These are phyloP conservation scores for Ornithorhynchus anatinus DNA, from an alignment of 2,113 vertebrate species.

Conservation along the genomic window DNA sequence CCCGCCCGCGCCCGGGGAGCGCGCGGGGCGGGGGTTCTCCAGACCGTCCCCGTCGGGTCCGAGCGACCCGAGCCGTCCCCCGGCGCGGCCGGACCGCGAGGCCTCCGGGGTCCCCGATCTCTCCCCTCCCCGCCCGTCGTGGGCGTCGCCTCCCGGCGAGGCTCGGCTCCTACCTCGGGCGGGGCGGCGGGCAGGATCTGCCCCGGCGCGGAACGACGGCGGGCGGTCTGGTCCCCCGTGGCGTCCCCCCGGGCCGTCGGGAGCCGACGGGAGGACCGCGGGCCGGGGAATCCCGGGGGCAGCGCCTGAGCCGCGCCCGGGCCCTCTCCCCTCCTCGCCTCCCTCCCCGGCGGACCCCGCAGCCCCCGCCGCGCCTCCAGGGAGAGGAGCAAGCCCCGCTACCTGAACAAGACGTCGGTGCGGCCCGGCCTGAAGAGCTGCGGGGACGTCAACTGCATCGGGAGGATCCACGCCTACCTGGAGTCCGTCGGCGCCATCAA, in stretches of 20 bases:
- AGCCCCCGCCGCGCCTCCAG: too few species aligned
- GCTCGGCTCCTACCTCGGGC: too few species aligned
- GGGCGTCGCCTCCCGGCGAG: too few species aligned
- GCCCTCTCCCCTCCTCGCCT: background rate
- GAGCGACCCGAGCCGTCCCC: background rate
- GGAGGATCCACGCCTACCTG: conserved; percentile 95
- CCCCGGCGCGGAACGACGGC: too few species aligned
- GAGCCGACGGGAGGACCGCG: background rate
- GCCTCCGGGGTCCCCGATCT: too few species aligned
- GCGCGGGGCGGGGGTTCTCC: background rate
- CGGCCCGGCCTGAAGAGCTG: conserved; percentile 97
- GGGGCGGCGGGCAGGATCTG: too few species aligned
- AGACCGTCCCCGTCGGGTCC: background rate
- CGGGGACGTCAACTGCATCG: conserved; percentile 98
- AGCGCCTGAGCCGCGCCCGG: too few species aligned
- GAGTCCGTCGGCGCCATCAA: conserved; percentile 96
- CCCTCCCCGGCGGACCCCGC: too few species aligned
- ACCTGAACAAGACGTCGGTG: conserved; percentile 97
- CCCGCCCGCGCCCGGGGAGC: background rate
- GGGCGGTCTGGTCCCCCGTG: too few species aligned
- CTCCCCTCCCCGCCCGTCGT: too few species aligned
- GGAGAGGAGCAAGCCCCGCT: conserved; percentile 89
- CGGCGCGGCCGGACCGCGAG: background rate
- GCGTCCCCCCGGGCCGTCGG: too few species aligned
- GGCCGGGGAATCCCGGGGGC: background rate